Base-by-base conservation (phyloP, 1,140 invertebrate genomes). In the Physella acuta region DNA sequence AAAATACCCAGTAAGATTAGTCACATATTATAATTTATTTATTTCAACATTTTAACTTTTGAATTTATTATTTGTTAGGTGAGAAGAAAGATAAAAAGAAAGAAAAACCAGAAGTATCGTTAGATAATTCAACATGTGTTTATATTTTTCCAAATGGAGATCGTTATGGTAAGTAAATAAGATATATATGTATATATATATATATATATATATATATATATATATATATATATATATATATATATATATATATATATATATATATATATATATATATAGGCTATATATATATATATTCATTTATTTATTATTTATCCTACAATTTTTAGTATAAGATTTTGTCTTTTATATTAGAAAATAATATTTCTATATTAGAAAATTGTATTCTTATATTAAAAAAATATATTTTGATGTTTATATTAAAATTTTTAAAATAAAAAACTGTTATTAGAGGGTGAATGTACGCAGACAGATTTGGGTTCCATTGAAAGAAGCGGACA, bases 111-210 rank as follows among this genome's bases (percentile, higher is more conserved):
- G 76, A 79, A 59, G 70, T 55, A 5, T 52, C 71, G 3, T 71
- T 76, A 51, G 70, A 72, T 11, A 73, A 76, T 24, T 34, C 72
- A 16, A 66, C 65, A 33, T 78, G 80, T 49, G 56, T 77, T 1
- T 83, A 80, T 66, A 75, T 83, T 30, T 84, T 84, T 67, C 75
- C 81, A 0, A 84, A 82, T 76, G 81, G 82, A 68, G 81, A 83
- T 56, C 78, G 72, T 76, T 84, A 83, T 76, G 81, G 82, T 81
- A 75, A 70, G 5, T 33, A 53, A 39, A 17, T 24, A 20, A 28
- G 26, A 26, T 3, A 36, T 36, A 58, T 28, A 34, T 33, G 11
- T 5, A 30, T 16, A 26, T 31, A 52, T 53, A 8, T 55, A 33
- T n/a, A 20, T 14, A 8, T 53, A 26, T 17, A 11, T 8, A 16